Conservation (phyloP, 2,888 invertebrate species). For the Metellina segmentata region DNA sequence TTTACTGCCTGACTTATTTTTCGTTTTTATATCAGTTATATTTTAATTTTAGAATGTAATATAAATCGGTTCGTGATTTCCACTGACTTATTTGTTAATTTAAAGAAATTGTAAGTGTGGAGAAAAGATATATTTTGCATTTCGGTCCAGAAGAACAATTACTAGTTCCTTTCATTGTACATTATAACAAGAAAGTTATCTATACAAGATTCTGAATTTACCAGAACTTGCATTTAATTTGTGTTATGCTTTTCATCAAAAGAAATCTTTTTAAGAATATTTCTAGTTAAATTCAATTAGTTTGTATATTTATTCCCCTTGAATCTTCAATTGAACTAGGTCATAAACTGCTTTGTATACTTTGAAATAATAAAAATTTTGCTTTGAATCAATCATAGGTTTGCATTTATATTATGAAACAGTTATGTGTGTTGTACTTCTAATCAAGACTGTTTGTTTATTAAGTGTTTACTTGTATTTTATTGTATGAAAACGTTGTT, state of each 20-base stretch:
- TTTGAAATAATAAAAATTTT: not conserved
- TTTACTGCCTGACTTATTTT: too few species aligned
- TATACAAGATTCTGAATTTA: too few species aligned
- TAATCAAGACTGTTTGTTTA: slow-evolving; percentile 42
- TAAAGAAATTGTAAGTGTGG: too few species aligned
- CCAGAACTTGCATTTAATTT: too few species aligned
- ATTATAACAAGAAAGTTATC: too few species aligned
- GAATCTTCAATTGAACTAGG: not conserved
- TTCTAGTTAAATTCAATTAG: not conserved
- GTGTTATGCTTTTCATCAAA: not conserved
- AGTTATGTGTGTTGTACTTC: not conserved
- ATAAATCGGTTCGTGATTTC: too few species aligned
- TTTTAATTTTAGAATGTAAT: too few species aligned
- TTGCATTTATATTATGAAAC: not conserved
- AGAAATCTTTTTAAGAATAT: not conserved
- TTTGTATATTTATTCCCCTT: not conserved
- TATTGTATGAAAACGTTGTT: not conserved
- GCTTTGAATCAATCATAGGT: not conserved
- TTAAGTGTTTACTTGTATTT: slow-evolving; percentile 15
- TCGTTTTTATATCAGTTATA: too few species aligned
- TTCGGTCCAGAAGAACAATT: too few species aligned
- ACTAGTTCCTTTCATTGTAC: too few species aligned
- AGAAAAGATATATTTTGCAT: too few species aligned
- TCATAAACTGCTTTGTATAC: not conserved
- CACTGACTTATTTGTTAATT: too few species aligned